These are phyloP conservation scores for Alethe diademata DNA, from an alignment of 2,113 vertebrate genomes.

Conservation along the genomic window DNA sequence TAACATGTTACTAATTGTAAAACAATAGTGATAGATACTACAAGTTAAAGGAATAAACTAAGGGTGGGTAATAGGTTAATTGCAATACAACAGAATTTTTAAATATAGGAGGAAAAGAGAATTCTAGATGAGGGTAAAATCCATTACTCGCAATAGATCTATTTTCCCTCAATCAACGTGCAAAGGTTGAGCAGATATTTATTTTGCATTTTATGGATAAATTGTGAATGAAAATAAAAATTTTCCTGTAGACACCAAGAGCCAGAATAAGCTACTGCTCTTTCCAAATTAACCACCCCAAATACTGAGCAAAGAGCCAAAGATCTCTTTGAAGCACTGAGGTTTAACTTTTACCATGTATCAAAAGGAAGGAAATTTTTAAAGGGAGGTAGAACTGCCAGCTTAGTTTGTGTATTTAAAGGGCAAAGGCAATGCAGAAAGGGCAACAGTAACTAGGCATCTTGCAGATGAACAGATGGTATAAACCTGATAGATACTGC, in stretches of 20 bases:
- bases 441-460: not conserved
- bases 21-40: not conserved
- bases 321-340: not conserved
- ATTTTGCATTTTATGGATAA: not conserved
- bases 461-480: not conserved
- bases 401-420: not conserved
- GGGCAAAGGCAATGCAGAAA: not conserved
- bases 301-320: not conserved
- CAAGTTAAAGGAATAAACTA: not conserved
- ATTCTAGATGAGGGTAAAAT: not conserved
- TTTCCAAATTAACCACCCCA: not conserved
- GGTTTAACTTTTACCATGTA: not conserved
- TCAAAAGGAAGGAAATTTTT: not conserved
- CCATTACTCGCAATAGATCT: not conserved
- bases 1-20: not conserved
- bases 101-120: not conserved
- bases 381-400: not conserved
- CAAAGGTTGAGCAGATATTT: not conserved
- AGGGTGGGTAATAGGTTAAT: not conserved
- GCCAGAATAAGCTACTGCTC: not conserved
- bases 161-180: not conserved
- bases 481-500: not conserved
- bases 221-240: not conserved
- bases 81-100: not conserved
- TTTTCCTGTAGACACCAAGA: not conserved